phyloP scores from a whole-genome alignment of 2,888 invertebrate genomes.

The Ennomos fuscantarius region DNA sequence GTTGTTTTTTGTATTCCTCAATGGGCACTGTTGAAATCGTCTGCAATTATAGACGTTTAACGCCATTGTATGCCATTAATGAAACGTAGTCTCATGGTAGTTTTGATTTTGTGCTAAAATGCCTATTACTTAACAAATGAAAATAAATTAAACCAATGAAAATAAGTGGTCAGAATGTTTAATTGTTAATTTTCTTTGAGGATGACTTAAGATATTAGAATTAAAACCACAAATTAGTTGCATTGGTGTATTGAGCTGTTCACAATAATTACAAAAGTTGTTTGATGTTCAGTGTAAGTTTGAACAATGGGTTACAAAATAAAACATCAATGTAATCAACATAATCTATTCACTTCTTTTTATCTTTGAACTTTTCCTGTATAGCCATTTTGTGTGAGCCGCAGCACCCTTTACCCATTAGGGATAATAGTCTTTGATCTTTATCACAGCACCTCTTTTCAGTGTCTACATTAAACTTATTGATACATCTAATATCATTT shows the following conservation, averaged over 20 bases:
- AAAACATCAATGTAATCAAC: conserved; percentile 64
- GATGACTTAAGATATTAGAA: too few species aligned
- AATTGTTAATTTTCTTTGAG: too few species aligned
- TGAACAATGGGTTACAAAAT: conserved; percentile 76
- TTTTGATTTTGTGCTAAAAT: too few species aligned
- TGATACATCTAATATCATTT: conserved; percentile 70
- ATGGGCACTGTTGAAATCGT: conserved; percentile 7
- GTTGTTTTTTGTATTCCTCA: background rate
- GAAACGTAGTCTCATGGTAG: conserved; percentile 7
- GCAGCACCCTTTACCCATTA: conserved; percentile 72
- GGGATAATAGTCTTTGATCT: conserved; percentile 63
- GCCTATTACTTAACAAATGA: too few species aligned
- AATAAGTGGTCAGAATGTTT: too few species aligned
- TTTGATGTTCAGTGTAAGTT: conserved; percentile 40
- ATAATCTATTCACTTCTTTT: conserved; percentile 43
- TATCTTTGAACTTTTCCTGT: conserved; percentile 66
- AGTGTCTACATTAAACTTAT: conserved; percentile 72
- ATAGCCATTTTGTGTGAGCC: conserved; percentile 73
- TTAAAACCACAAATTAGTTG: conserved; percentile 39
- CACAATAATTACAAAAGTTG: conserved; percentile 15
- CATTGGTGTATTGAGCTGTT: conserved; percentile 43
- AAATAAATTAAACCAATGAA: too few species aligned
- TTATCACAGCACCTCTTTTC: conserved; percentile 78
- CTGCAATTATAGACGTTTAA: conserved; percentile 9
- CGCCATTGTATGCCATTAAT: background rate